A percentile compares a stretch with the other conserved stretches of the same genome.
phyloP scores from a whole-genome alignment of 2,797 vertebrate species.

The Carcharodon carcharias region DNA sequence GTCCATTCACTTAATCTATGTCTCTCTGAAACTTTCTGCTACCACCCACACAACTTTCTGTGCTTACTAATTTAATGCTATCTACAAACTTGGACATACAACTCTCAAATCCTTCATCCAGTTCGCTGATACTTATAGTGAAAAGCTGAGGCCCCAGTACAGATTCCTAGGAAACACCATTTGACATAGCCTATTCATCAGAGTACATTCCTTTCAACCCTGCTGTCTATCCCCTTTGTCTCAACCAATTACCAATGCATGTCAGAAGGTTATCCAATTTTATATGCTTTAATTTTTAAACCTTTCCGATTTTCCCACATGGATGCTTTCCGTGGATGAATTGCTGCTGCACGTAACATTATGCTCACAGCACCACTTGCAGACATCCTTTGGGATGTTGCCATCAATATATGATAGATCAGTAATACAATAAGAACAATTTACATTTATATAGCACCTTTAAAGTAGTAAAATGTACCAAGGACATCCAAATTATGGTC shows the following conservation, averaged over 20 bases:
- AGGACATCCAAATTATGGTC: too few relatives aligned
- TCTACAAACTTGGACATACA: neutral
- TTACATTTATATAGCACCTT: neutral
- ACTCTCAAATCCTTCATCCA: neutral
- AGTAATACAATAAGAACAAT: neutral
- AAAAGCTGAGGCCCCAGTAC: neutral
- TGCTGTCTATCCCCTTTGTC: neutral
- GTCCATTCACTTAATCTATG: neutral
- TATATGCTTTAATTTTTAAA: neutral
- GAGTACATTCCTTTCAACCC: neutral
- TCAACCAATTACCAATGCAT: neutral
- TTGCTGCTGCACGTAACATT: neutral
- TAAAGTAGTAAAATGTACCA: too few relatives aligned
- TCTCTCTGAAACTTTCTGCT: neutral
- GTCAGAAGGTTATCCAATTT: neutral
- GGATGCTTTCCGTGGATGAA: neutral
- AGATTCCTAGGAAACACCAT: neutral
- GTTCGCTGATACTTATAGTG: neutral
- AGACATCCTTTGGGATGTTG: neutral
- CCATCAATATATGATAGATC: neutral
- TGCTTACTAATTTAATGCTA: neutral
- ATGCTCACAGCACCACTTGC: neutral
- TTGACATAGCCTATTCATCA: neutral
- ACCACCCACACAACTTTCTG: neutral
- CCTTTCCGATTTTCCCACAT: neutral